Evolutionary conservation across 2,888 invertebrate genomes (phyloP), one percentile per base, ranked within the genome.

Genomic region (Megamerina dolium): DNA sequence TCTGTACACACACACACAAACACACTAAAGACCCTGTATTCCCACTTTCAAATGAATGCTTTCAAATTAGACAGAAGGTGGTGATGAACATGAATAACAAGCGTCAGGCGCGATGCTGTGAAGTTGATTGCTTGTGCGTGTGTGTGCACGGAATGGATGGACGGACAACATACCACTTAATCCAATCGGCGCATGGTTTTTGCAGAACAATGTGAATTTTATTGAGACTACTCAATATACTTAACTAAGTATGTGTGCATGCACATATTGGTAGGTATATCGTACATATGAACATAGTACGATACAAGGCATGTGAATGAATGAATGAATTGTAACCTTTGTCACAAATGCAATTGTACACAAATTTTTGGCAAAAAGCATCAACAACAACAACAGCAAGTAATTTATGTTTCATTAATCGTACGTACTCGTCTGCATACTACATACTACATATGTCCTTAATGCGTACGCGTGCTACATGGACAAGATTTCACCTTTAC

Each of bases 121-220:
- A 61, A 53, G 57, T 59, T 61, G 64, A 64, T 65, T 64, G 66
- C 59, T 54, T 41, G 53, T 41, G 53, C n/a, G n/a, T n/a, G n/a
- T n/a, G n/a, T n/a, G n/a, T n/a, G n/a, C n/a, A n/a, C n/a, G n/a
- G n/a, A n/a, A n/a, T n/a, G n/a, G n/a, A n/a, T n/a, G n/a, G n/a
- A n/a, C n/a, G n/a, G n/a, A n/a, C n/a, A n/a, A n/a, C n/a, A n/a
- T 49, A 50, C 54, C 60, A 60, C 63, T 63, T 61, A 61, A 61
- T 59, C 58, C 59, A 56, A 59, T 59, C 56, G 54, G 52, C 55
- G 49, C 54, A 21, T 37, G 34, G 26, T 40, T n/a, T 42, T 45
- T 36, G 32, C 34, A 23, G 21, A 35, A 39, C 20, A 31, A 23
- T 23, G n/a, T n/a, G n/a, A n/a, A n/a, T n/a, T n/a, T n/a, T n/a